Base-by-base conservation (phyloP, 1,140 invertebrate species). In the Zaprionus inermis region DNA sequence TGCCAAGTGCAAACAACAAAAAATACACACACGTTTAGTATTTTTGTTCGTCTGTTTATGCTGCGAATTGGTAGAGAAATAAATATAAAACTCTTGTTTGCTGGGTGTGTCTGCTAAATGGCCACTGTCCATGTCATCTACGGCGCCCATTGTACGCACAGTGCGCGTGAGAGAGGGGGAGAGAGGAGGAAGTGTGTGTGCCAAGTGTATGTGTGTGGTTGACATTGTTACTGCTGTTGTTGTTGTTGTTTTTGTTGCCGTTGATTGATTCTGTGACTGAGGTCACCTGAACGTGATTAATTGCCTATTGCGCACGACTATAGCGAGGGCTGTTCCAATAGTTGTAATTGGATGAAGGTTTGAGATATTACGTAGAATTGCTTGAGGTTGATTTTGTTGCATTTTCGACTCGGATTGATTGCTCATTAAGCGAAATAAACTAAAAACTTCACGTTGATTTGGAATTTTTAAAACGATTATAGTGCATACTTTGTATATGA, bases 251-350 rank as follows among this genome's bases (percentile, higher is more conserved):
- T 32, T 41, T 65, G 63, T 58, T 72, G 79, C n/a, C n/a, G n/a
- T n/a, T 38, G 81, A 89, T 84, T 89, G 83, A 88, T 89, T 84
- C 81, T 86, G 77, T 58, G 80, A 36, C 78, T 89, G 84, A 89
- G 84, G 84, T 89, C 84, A 89, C 84, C 68, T 71, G 67, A 64
- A 84, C 78, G 84, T 89, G 81, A 89, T 89, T 90, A 89, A 89
- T 89, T 81, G 84, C 69, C 65, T 56, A 73, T 70, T 67, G 79
- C 30, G 36, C 22, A 30, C 44, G 66, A 76, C 71, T 70, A 56
- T 41, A 65, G 60, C 71, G 70, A 72, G 70, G 64, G 64, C 41
- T 20, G 36, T 44, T 20, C 30, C n/a, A 28, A 16, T 1, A 28
- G 16, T 60, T 46, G 24, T 44, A 2, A 5, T 24, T 16, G 52